Evolutionary conservation across 1,140 invertebrate genomes (phyloP), one percentile per base, ranked within the genome.

Genomic region (Trinorchestia longiramus): DNA sequence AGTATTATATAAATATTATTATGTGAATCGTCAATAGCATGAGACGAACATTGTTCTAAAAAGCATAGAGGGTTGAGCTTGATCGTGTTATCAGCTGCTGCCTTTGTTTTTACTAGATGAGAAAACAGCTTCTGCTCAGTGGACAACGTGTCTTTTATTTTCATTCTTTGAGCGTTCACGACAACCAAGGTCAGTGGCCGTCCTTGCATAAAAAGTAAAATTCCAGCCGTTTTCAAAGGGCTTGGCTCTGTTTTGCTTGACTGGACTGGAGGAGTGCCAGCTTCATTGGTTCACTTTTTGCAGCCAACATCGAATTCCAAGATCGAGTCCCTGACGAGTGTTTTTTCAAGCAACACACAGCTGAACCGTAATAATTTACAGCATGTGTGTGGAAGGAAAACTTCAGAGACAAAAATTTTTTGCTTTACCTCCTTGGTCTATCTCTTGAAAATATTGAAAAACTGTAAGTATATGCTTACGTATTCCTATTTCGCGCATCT

Each of bases 151-250:
- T 28, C 1, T 36, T 77, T 77, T 77, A 77, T 77, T 77, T 77
- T 77, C 62, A 77, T 11, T 77, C 62, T 36, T 77, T 19, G 62
- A 11, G 62, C 28, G 62, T 77, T 77, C 62, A 19, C 62, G 36
- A 77, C 62, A 11, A 36, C 62, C 62, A 77, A 95, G 57, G 94
- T 53, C 40, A 43, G 45, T 95, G 94, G 57, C 36, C 57, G 57
- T 95, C 57, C 57, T 53, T 53, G 57, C 94, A 95, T 53, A 95
- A 95, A 95, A 95, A 53, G 57, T 42, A 95, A 44, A 53, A 95
- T 95, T 62, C 94, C 94, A 95, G 47, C 23, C 92, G 41, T 53
- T 94, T 94, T 94, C 47, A 94, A 95, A 95, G 42, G 57, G 57
- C 94, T n/a, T 95, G 45, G 57, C 57, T 47, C 94, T 43, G 45